Evolutionary conservation across 2,797 vertebrate genomes (phyloP).

Genomic region (Manis pentadactyla): DNA sequence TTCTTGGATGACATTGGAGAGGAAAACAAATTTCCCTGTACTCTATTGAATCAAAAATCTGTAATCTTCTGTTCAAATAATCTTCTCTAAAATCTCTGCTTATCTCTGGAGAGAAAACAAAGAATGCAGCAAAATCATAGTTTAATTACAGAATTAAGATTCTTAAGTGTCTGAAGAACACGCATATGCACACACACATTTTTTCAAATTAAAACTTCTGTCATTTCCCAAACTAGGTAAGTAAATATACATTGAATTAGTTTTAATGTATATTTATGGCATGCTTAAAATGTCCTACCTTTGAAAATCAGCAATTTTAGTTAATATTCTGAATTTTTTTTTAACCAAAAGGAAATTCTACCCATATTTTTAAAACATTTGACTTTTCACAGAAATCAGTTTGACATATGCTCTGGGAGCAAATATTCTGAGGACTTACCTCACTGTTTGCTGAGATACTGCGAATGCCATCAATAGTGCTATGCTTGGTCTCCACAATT

Average conservation of each 20-base stretch:
- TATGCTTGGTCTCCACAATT: not conserved
- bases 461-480: not conserved
- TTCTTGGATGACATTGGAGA: not conserved
- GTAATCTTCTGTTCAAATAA: not conserved
- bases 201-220: not conserved
- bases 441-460: not conserved
- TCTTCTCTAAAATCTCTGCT: not conserved
- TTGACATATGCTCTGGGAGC: not conserved
- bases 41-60: not conserved
- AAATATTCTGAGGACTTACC: not conserved
- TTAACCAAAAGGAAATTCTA: not conserved
- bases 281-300: not conserved
- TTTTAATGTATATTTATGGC: not conserved
- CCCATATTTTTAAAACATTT: not conserved
- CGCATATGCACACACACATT: not conserved
- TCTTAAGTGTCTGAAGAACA: not conserved
- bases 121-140: not conserved
- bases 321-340: conserved; percentile 6
- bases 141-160: not conserved
- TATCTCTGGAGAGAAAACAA: not conserved
- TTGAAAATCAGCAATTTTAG: not conserved
- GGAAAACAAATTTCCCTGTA: not conserved
- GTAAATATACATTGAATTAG: not conserved
- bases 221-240: not conserved
- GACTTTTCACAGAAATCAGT: not conserved